Base-by-base conservation (phyloP, 2,888 invertebrate species). In the Antitype chi region DNA sequence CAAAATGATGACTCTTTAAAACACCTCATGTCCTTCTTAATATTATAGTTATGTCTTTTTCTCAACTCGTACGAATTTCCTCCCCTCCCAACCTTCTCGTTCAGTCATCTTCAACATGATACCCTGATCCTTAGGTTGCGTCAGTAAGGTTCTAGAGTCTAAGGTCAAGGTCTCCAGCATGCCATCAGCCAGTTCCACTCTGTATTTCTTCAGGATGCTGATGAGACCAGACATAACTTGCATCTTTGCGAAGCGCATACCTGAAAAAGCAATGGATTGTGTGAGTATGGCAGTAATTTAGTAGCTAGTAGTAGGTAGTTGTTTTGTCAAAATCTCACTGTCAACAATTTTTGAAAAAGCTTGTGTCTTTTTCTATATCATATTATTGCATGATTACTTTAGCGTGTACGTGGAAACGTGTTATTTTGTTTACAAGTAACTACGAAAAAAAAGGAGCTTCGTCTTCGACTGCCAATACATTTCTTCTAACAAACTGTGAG, bases 201-300 rank as follows among this genome's bases (percentile, higher is more conserved):
- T 80, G 79, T 90, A 93, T 43, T 89, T 89, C 81, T 88, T 92
- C 74, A 93, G 76, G n/a, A 93, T 17, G 1, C 90, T 90, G 52
- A 93, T 74, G 28, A 93, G 77, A 0, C 91, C 91, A 0, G 92
- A 82, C 43, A 92, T 55, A 71, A 91, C 88, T 75, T 92, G 92
- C 92, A 93, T 92, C 73, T 88, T 79, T 8, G 79, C 38, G 43
- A 79, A 79, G 17, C 79, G 79, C 57, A 63, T 63, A 23, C 79
- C 79, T 79, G 47, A 11, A 43, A 70, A 38, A 9, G 28, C n/a
- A 70, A 25, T 9, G 15, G 0, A 9, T 28, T 15, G 5, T 13
- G 20, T 28, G 23, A 49, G 49, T 15, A 25, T 25, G 47, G 20
- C 11, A 43, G 43, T 11, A 47, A 47, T 47, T 9, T 47, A 47